phyloP scores from a whole-genome alignment of 2,888 invertebrate species.

The Drosophila setosimentum region DNA sequence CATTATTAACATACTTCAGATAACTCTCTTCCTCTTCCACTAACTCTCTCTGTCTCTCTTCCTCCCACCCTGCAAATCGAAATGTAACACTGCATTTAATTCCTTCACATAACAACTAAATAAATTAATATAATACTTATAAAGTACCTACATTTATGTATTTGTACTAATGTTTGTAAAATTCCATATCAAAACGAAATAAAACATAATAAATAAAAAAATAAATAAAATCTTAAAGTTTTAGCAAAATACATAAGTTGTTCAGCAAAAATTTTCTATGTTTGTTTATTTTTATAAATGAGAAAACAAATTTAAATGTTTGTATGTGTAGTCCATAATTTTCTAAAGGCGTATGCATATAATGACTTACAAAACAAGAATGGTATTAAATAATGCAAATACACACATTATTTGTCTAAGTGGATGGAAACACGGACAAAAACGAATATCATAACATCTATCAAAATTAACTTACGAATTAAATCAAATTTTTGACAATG shows the following conservation, averaged over 20 bases:
- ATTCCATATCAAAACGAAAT: conserved; percentile 64
- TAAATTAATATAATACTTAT: conserved; percentile 40
- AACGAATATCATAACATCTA: conserved; percentile 50
- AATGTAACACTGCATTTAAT: conserved; percentile 51
- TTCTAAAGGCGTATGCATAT: conserved; percentile 67
- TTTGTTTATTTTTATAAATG: conserved; percentile 74
- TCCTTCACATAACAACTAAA: conserved; percentile 49
- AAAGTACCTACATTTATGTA: conserved; percentile 61
- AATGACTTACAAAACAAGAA: conserved; percentile 22
- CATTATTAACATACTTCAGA: conserved; percentile 18
- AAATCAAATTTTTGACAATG: conserved; percentile 75
- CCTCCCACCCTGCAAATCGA: conserved; percentile 23
- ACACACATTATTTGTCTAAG: conserved; percentile 57
- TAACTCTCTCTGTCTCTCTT: conserved; percentile 26
- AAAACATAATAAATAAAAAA: not conserved
- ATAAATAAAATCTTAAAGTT: conserved; percentile 21
- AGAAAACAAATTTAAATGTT: conserved; percentile 51
- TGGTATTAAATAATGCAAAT: conserved; percentile 33
- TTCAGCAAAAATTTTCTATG: conserved; percentile 66
- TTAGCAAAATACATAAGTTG: conserved; percentile 51
- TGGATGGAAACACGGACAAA: conserved; percentile 29
- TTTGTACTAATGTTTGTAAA: conserved; percentile 53
- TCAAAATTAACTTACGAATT: conserved; percentile 73
- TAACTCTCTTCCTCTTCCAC: conserved; percentile 12
- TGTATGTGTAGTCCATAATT: conserved; percentile 78